Base-by-base conservation (phyloP, 2,888 invertebrate genomes). In the Halocaridina rubra region DNA sequence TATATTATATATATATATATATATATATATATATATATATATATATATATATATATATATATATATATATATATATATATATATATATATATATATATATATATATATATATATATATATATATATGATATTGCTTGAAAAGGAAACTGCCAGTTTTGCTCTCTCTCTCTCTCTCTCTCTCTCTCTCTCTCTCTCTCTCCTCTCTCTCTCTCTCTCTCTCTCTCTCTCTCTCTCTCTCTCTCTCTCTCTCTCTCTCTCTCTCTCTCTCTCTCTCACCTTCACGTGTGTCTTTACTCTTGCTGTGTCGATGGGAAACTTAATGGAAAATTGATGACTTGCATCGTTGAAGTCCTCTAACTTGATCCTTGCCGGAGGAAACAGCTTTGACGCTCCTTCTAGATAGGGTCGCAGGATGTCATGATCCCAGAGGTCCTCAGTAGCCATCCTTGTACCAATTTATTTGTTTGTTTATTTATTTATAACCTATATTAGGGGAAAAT, bases 281-380 rank as follows among this genome's bases (percentile, higher is more conserved):
- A 82, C 59, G 13, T 61, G 72, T 2, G 78, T 78, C 72, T 59
- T 27, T 13, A 78, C 29, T 24, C 82, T 46, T 5, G 78, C 71
- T 1, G 82, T 72, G 61, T 71, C n/a, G 46, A 78, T 39, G 30
- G 82, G 71, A 30, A 82, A 82, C 57, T 29, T 13, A 19, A 61
- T 10, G 57, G 27, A 27, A 61, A 82, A 82, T 4, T 61, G 59
- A 57, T 59, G 33, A 30, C 82, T 82, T n/a, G 77, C 61, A 29
- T 82, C 64, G 0, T 19, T 78, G 72, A 82, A 72, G 5, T 82
- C 27, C 46, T 72, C 33, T 16, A 72, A 46, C 61, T 19, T 19
- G 22, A 61, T 64, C n/a, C 61, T 57, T 3, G 78, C 33, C 3
- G 81, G 69, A 3, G 64, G 78, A 0, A 46, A 19, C 19, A 22